Evolutionary conservation across 2,888 invertebrate species (phyloP).

Genomic region (Leucophenga maculata): DNA sequence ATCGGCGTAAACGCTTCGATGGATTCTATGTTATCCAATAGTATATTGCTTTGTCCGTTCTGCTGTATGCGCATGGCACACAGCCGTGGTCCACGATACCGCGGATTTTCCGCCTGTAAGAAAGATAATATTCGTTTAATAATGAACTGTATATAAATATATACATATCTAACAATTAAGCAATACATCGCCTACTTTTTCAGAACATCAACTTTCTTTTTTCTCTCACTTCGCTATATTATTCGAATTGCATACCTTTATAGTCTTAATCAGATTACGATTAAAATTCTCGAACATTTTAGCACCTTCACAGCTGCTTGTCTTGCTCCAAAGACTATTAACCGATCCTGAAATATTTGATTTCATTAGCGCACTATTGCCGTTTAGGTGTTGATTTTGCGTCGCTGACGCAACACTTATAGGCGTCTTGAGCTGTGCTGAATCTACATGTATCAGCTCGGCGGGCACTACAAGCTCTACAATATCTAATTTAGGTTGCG

Average conservation of each 20-base stretch:
- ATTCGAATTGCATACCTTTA: conserved; percentile 60
- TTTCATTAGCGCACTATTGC: conserved; percentile 44
- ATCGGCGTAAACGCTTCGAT: conserved; percentile 78
- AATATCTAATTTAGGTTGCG: conserved; percentile 21
- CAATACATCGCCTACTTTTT: too few relatives aligned
- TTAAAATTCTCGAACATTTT: conserved; percentile 72
- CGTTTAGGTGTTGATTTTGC: neutral
- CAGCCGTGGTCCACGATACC: conserved; percentile 78
- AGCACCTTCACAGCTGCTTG: conserved; percentile 71
- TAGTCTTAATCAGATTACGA: conserved; percentile 72
- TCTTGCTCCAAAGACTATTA: conserved; percentile 72
- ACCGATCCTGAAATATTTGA: conserved; percentile 69
- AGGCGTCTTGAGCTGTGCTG: conserved; percentile 44
- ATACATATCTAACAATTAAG: neutral
- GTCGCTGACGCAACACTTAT: conserved; percentile 6
- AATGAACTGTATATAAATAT: neutral
- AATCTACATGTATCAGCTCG: conserved; percentile 40
- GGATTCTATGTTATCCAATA: conserved; percentile 84
- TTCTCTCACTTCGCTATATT: neutral
- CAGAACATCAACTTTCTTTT: neutral
- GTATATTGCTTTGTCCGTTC: conserved; percentile 84
- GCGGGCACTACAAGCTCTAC: conserved; percentile 50
- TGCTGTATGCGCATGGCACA: conserved; percentile 85
- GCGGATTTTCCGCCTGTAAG: conserved; percentile 71
- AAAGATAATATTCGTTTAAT: neutral